Base-by-base conservation (phyloP, 2,888 invertebrate species). In the Cataglyphis albicans region DNA sequence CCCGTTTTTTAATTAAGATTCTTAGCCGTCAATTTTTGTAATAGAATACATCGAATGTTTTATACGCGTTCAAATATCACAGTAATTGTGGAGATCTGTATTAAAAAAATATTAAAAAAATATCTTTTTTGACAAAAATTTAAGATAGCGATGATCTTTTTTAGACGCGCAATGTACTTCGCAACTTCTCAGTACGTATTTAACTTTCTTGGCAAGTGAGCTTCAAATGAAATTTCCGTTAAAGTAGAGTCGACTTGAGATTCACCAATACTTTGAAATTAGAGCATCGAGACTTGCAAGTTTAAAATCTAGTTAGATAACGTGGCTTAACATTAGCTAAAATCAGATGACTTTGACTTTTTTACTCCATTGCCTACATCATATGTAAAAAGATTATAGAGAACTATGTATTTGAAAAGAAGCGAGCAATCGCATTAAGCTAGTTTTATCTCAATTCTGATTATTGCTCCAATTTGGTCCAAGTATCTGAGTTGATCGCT, bases 171-270 rank as follows among this genome's bases (percentile, higher is more conserved):
- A 2, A 61, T 41, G 41, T 44, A 63, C 32, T 61, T 74, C 44
- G 15, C 29, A 63, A 63, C 63, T 61, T 61, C 73, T 63, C 41
- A 38, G 57, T 38, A 29, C 61, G 57, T 38, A 29, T 73, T 65
- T 61, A 64, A 64, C 65, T 65, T 75, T 65, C 65, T 21, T 6
- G 38, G 52, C 75, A 48, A 65, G 63, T 41, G 21, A 63, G 65
- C 52, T 52, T 52, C 65, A 52, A 75, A 75, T 75, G 52, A 65
- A 75, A 75, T 75, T 75, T 75, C 48, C 74, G 32, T 64, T 35
- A 18, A 65, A 75, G 35, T 32, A 35, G 35, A 75, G 25, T 65
- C 65, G 35, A 61, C 32, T 59, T 44, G 73, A 48, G 25, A 75
- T 65, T 48, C 35, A 52, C 65, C 35, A 21, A 65, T 52, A 65